Base-by-base conservation (phyloP, 2,888 invertebrate species). In the Archips xylosteana region DNA sequence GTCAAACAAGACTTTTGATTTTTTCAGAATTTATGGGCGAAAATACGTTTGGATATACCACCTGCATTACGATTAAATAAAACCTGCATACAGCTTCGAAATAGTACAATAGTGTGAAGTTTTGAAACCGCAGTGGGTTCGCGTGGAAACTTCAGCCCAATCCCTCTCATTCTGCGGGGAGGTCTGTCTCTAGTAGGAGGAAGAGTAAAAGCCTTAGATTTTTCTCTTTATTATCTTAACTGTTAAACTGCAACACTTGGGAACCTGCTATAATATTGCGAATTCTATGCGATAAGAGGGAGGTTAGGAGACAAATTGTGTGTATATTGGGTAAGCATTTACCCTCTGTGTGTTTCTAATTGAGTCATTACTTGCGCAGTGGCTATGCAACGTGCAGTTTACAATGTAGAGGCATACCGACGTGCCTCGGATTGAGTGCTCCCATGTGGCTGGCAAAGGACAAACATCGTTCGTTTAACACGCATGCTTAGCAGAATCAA, bases 391-490 rank as follows among this genome's bases (percentile, higher is more conserved):
- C 47, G 47, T 63, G 49, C 49, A 68, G 62, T 72, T 72, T 68
- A 68, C 72, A 63, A 15, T 57, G 62, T 51, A 62, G 45, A 45
- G 61, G 61, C 23, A 1, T 12, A 59, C 42, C 59, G 49, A 67
- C 67, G 45, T 62, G 67, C 57, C 49, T 49, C 32, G 15, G 42
- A 60, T 47, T 59, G 45, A 47, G 47, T 47, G 62, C n/a, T 68
- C 67, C 72, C 72, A 9, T n/a, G 72, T n/a, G 72, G 67, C 62
- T 57, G 54, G 67, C 49, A 13, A 49, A 49, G n/a, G 49, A 49
- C 49, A 49, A 23, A 62, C 54, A 59, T 54, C 60, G 63, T 57
- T 70, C 54, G 61, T 2, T 62, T 39, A 34, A 64, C 54, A 59
- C 47, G 65, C 71, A 60, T n/a, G 13, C 67, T 63, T 34, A 47